These are phyloP conservation scores for Lophochroa leadbeateri DNA, from an alignment of 2,113 vertebrate genomes.

Conservation along the genomic window DNA sequence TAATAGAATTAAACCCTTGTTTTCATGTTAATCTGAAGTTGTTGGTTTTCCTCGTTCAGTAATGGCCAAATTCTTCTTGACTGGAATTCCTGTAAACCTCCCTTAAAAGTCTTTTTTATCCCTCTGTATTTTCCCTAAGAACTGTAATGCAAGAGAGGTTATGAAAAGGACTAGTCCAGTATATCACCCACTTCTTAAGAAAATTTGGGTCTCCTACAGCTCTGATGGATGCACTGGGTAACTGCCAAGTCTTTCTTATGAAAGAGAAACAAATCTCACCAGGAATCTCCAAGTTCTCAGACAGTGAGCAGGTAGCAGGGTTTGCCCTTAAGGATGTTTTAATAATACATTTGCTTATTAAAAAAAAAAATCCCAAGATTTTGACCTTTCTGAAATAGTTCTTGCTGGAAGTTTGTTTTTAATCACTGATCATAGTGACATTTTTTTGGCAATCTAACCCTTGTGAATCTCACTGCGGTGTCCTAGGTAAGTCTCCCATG, in stretches of 20 bases:
- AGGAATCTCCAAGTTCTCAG: background rate
- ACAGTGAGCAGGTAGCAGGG: background rate
- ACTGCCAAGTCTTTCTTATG: background rate
- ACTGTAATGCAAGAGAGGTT: background rate
- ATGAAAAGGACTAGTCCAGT: background rate
- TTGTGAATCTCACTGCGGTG: conserved; percentile 1
- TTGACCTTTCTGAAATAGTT: conserved; percentile 57
- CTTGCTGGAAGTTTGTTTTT: conserved; percentile 59
- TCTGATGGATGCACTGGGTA: background rate
- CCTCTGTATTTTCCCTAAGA: background rate
- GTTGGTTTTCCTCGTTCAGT: background rate
- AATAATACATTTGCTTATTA: conserved; percentile 48
- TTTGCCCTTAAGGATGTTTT: conserved; percentile 24
- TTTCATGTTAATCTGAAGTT: background rate
- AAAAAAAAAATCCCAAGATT: background rate
- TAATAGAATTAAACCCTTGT: background rate
- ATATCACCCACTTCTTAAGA: background rate
- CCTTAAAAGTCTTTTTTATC: background rate
- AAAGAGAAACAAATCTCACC: background rate
- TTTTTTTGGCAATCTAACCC: conserved; percentile 39
- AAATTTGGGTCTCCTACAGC: background rate
- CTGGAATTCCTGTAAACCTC: background rate
- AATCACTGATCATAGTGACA: conserved; percentile 35
- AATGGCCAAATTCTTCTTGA: background rate
- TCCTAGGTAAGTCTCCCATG: conserved; percentile 27